Conservation (phyloP, 2,797 vertebrate species). For the Oreochromis mossambicus region DNA sequence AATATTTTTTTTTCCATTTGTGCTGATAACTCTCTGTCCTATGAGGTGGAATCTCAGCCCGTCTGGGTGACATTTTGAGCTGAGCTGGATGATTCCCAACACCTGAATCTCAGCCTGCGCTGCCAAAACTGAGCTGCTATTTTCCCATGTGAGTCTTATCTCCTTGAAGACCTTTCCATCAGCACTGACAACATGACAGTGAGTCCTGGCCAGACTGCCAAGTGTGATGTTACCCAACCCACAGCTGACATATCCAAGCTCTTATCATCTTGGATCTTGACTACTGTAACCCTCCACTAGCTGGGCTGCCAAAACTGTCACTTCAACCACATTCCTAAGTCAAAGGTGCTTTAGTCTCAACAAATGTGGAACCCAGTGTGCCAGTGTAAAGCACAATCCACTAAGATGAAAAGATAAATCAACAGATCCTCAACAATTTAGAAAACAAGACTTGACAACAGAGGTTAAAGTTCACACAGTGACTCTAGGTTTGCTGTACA, state of each 20-base stretch:
- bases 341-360: background rate
- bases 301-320: background rate
- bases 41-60: background rate
- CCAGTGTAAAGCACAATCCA: background rate
- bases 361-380: background rate
- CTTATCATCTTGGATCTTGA: background rate
- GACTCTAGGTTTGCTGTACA: background rate
- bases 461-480: background rate
- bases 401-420: background rate
- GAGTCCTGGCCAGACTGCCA: background rate
- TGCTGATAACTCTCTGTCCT: background rate
- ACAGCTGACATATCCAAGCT: constrained; percentile 9
- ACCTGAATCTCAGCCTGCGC: background rate
- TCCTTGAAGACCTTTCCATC: constrained; percentile 22
- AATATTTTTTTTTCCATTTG: background rate
- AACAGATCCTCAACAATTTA: background rate
- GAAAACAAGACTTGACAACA: background rate
- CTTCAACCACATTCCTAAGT: background rate
- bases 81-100: background rate
- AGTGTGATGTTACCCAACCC: constrained; percentile 22
- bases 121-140: constrained; percentile 9
- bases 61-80: constrained; percentile 17
- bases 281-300: background rate
- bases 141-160: background rate
- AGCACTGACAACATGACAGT: constrained; percentile 19